A percentile compares a stretch with the other conserved stretches of the same genome.
Evolutionary conservation across 2,888 invertebrate species (phyloP).

Genomic region (Cenopis cana): DNA sequence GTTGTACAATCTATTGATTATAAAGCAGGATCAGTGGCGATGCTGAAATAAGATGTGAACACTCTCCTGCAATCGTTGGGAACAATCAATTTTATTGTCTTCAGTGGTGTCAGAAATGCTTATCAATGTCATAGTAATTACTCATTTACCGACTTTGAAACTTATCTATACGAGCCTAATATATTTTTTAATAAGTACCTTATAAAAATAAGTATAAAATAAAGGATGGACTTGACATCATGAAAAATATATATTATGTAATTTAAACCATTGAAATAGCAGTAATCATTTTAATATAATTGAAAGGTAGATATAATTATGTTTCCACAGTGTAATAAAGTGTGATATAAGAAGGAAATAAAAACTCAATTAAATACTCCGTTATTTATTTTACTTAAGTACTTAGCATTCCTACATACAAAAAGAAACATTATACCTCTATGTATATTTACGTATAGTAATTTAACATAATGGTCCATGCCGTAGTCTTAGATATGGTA

Average conservation of each 20-base stretch:
- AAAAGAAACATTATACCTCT: constrained; percentile 3
- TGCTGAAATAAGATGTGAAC: not conserved
- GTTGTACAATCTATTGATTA: no score
- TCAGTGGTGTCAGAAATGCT: not conserved
- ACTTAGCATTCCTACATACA: constrained; percentile 11
- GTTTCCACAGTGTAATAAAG: no score
- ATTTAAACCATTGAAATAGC: no score
- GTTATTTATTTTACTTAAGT: constrained; percentile 23
- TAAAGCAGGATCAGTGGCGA: not conserved
- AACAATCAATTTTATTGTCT: not conserved
- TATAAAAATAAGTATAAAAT: no score
- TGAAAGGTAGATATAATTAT: no score
- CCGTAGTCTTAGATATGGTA: not conserved
- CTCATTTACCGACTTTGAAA: not conserved
- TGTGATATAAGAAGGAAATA: not conserved
- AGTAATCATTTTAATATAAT: no score
- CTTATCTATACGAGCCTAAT: no score
- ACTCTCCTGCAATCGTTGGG: not conserved
- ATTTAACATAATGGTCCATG: not conserved
- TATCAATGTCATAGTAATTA: no score
- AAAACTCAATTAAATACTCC: not conserved
- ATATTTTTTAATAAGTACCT: no score
- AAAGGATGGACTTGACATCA: no score
- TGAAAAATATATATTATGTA: no score
- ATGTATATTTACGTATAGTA: no score